A percentile compares a stretch with the other conserved stretches of the same genome.
phyloP scores from a whole-genome alignment of 2,797 vertebrate species.

The Spea hammondii region DNA sequence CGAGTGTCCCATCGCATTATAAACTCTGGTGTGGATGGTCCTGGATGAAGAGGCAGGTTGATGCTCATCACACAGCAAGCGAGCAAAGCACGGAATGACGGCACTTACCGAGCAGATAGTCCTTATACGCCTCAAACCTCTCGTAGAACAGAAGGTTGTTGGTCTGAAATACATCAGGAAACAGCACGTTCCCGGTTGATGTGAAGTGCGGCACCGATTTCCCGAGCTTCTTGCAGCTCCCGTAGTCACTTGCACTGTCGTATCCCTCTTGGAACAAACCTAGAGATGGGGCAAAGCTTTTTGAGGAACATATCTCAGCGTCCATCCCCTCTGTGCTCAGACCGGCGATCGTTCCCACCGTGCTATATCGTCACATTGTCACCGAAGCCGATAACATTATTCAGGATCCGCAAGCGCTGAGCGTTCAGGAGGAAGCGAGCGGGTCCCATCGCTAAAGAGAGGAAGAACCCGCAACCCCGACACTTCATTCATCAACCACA shows the following conservation, averaged over 20 bases:
- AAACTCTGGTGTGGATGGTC: too few relatives aligned
- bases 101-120: conserved; percentile 87
- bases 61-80: not conserved
- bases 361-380: not conserved
- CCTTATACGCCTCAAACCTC: conserved; percentile 88
- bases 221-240: conserved; percentile 61
- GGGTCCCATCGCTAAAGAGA: too few relatives aligned
- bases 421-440: too few relatives aligned
- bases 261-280: conserved; percentile 63
- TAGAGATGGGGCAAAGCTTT: conserved; percentile 31
- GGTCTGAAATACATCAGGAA: conserved; percentile 85
- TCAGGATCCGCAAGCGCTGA: too few relatives aligned
- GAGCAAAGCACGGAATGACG: not conserved
- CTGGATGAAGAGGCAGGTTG: not conserved
- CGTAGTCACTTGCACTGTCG: conserved; percentile 74
- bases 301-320: conserved; percentile 9
- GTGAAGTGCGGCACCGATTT: conserved; percentile 68
- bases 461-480: too few relatives aligned
- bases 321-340: not conserved
- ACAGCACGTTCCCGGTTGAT: conserved; percentile 60
- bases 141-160: conserved; percentile 86
- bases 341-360: not conserved
- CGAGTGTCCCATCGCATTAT: too few relatives aligned
- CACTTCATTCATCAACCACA: too few relatives aligned
- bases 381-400: too few relatives aligned